phyloP scores from a whole-genome alignment of 2,797 vertebrate species.

The Chelonia mydas region DNA sequence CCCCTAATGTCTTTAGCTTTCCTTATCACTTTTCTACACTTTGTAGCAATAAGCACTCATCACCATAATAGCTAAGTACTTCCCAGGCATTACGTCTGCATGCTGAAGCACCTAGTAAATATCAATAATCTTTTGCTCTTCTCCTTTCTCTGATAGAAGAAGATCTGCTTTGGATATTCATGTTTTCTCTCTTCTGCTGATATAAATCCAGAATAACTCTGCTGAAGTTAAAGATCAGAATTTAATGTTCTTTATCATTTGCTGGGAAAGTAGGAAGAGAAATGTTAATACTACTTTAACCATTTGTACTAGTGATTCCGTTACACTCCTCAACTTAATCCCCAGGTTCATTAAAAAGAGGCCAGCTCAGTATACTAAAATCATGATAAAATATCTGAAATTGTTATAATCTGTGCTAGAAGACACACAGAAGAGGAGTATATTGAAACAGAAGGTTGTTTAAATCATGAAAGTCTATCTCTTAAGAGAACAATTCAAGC shows the following conservation, averaged over 20 bases:
- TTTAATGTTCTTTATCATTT: neutral
- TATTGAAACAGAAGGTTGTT: neutral
- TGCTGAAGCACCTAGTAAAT: neutral
- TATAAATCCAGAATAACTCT: neutral
- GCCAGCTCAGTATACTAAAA: neutral
- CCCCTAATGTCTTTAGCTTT: no score
- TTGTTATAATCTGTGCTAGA: neutral
- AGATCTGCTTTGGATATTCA: fast-evolving
- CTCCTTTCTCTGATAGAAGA: neutral
- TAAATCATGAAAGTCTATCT: neutral
- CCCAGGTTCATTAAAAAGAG: neutral
- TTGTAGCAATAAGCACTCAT: neutral
- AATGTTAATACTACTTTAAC: neutral
- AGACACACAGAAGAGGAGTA: neutral
- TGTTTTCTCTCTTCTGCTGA: neutral
- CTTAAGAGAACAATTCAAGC: neutral
- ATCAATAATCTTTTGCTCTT: fast-evolving
- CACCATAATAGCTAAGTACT: neutral
- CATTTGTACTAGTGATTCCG: neutral
- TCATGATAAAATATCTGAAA: neutral
- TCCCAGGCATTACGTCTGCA: neutral
- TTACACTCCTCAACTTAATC: neutral
- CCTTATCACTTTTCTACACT: neutral
- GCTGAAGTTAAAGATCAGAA: neutral
- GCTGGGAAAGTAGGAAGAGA: neutral